A percentile compares a stretch with the other conserved stretches of the same genome.
Evolutionary conservation across 2,888 invertebrate species (phyloP).

Genomic region (Melitaea athalia): DNA sequence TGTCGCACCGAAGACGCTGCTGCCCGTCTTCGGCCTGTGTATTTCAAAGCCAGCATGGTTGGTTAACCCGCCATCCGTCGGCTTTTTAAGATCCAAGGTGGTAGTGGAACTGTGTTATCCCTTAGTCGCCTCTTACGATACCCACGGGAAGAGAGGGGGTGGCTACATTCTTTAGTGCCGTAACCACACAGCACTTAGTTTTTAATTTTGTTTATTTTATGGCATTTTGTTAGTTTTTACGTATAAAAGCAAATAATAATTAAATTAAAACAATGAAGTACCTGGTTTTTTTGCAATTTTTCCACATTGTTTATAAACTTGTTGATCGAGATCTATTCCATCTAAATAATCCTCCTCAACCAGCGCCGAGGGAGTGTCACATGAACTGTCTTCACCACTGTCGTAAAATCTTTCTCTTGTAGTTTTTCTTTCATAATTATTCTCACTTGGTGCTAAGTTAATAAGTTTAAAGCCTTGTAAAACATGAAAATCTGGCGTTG

Average conservation of each 20-base stretch:
- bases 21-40: too few relatives aligned
- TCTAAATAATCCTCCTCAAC: slow-evolving; percentile 47
- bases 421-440: slow-evolving; percentile 51
- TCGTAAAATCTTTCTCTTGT: slow-evolving; percentile 49
- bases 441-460: slow-evolving; percentile 60
- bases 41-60: too few relatives aligned
- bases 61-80: too few relatives aligned
- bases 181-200: too few relatives aligned
- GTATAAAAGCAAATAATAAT: neutral
- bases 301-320: slow-evolving; percentile 62
- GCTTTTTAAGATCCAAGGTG: too few relatives aligned
- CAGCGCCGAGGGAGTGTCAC: slow-evolving; percentile 34
- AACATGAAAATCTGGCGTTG: slow-evolving; percentile 70
- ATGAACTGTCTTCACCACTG: slow-evolving; percentile 46
- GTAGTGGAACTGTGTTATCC: too few relatives aligned
- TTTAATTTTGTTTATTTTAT: too few relatives aligned
- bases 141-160: too few relatives aligned
- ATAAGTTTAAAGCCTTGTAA: slow-evolving; percentile 70
- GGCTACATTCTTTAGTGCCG: too few relatives aligned
- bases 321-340: slow-evolving; percentile 46
- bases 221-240: too few relatives aligned
- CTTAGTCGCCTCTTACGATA: too few relatives aligned
- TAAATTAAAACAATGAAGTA: slow-evolving; percentile 7
- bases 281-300: slow-evolving; percentile 39
- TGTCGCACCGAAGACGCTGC: too few relatives aligned